Conservation (phyloP, 2,113 vertebrate species). For the Pachyramphus minor region DNA sequence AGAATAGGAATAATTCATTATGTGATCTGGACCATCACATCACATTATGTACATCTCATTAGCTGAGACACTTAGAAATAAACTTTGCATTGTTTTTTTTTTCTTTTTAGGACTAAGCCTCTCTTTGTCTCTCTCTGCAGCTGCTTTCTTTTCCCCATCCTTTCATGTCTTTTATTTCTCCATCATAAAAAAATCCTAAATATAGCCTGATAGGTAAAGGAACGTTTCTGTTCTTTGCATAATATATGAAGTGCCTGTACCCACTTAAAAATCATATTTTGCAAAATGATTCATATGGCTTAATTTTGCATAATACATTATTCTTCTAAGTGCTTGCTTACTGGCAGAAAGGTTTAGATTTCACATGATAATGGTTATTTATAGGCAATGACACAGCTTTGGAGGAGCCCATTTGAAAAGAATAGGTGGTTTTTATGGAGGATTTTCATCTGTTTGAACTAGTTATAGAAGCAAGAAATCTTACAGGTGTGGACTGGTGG, state of each 20-base stretch:
- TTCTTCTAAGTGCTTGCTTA: conserved; percentile 24
- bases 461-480: background rate
- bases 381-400: conserved; percentile 25
- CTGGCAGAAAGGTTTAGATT: conserved; percentile 26
- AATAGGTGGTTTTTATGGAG: background rate
- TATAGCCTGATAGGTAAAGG: conserved; percentile 26
- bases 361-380: conserved; percentile 32
- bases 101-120: background rate
- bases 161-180: conserved; percentile 16
- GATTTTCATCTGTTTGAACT: background rate
- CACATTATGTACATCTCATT: background rate
- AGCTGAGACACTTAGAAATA: background rate
- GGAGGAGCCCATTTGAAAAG: conserved; percentile 10
- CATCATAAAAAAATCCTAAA: background rate
- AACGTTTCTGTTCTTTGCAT: background rate
- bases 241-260: conserved; percentile 28
- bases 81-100: background rate
- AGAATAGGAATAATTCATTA: background rate
- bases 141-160: background rate
- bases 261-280: conserved; percentile 47
- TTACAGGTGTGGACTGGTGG: background rate
- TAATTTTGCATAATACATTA: conserved; percentile 48
- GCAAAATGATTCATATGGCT: conserved; percentile 34
- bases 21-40: background rate
- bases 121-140: background rate